Percentiles rank a stretch among this genome's conserved stretches.
phyloP scores from a whole-genome alignment of 2,113 vertebrate species.

The Myotis lucifugus region DNA sequence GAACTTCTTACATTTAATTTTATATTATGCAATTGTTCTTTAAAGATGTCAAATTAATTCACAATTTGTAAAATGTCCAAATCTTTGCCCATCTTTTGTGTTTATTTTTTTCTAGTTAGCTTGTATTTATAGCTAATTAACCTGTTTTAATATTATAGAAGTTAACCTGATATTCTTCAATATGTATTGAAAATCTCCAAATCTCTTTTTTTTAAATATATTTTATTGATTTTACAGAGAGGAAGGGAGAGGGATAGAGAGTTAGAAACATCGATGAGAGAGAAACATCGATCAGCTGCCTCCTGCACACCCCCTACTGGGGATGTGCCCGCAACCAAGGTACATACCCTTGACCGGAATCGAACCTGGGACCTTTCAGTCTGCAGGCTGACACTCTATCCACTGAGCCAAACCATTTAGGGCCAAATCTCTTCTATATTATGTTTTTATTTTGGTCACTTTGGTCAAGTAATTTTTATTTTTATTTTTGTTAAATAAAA shows the following conservation, averaged over 20 bases:
- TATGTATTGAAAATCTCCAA: background rate
- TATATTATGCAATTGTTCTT: background rate
- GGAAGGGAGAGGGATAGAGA: too few species aligned
- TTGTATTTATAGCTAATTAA: background rate
- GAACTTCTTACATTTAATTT: background rate
- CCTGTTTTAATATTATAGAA: background rate
- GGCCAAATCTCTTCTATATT: background rate
- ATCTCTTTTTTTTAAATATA: background rate
- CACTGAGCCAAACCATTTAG: too few species aligned
- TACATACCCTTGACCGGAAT: too few species aligned
- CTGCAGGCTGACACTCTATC: too few species aligned
- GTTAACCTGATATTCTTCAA: background rate
- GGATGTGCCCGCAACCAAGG: too few species aligned
- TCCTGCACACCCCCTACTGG: too few species aligned
- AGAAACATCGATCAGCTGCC: too few species aligned
- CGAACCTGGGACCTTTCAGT: too few species aligned
- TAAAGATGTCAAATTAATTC: background rate
- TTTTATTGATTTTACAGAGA: too few species aligned
- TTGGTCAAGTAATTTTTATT: background rate
- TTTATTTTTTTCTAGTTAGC: background rate
- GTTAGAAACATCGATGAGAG: too few species aligned
- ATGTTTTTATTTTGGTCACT: background rate
- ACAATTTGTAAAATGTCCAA: background rate
- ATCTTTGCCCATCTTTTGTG: background rate
- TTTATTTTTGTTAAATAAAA: background rate